Evolutionary conservation across 64 coral and sea anemone genomes (phyloP), one percentile per base, ranked within the genome.

Genomic region (Porites lutea): DNA sequence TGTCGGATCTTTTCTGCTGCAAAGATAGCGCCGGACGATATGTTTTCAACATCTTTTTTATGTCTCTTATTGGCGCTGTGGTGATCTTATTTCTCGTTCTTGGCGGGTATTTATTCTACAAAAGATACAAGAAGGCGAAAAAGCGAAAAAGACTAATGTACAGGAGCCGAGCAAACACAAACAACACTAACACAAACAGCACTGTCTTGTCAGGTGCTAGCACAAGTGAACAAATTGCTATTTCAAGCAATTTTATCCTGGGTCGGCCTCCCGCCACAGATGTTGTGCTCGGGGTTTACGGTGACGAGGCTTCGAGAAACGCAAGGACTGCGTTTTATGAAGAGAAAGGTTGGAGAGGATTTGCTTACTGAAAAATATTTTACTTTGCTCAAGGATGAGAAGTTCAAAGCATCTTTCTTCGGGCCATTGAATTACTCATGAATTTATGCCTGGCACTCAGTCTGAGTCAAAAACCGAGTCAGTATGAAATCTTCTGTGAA

Each of bases 1-100:
- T 84, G 81, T n/a, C 81, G 46, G 81, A 84, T 13, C 20, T 84
- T 49, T 84, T 84, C n/a, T 68, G 81, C 59, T 84, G 81, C 64
- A 68, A 68, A 19, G 81, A 84, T 19, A 84, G 59, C 46, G 22
- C 62, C 4, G 81, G 81, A 52, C 59, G 81, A 68, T 84, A 84
- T 19, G 52, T 84, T 48, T 84, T 84, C 63, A 84, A 84, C 63
- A 84, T 84, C 10, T 16, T 23, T 48, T 84, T 84, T 13, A 68
- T 84, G 18, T 84, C 81, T 20, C 14, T 84, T 51, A 84, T 84
- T 84, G 81, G 81, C 18, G 47, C 81, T 52, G 13, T 68, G 81
- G 46, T 69, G 45, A 50, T 84, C 16, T 21, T 84, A 21, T 43
- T 84, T 13, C 16, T 69, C 15, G 37, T 69, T 51, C 81, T 84